phyloP scores from a whole-genome alignment of 2,797 vertebrate species.

The Etheostoma nigrum region DNA sequence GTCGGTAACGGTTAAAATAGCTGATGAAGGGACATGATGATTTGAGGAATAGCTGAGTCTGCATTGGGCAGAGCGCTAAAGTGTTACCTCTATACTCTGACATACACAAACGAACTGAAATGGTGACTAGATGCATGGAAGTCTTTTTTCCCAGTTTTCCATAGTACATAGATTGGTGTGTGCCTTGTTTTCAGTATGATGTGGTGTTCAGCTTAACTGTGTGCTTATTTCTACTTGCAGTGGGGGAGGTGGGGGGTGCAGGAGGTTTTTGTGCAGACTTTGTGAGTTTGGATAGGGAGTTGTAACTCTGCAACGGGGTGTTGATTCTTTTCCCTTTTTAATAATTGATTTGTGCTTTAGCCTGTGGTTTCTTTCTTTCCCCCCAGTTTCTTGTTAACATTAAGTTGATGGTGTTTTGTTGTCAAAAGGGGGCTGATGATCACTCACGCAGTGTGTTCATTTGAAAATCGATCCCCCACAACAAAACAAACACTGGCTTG shows the following conservation, averaged over 20 bases:
- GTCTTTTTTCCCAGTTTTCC: slow-evolving; percentile 84
- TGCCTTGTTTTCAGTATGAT: slow-evolving; percentile 96
- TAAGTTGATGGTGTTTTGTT: slow-evolving; percentile 80
- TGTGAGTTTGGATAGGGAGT: slow-evolving; percentile 84
- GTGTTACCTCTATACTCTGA: slow-evolving; percentile 97
- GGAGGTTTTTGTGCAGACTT: slow-evolving; percentile 81
- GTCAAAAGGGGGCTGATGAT: slow-evolving; percentile 72
- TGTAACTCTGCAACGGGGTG: slow-evolving; percentile 78
- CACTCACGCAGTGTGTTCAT: slow-evolving; percentile 58
- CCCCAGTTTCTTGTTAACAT: slow-evolving; percentile 76
- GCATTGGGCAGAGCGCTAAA: slow-evolving; percentile 91
- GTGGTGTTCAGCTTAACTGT: slow-evolving; percentile 99
- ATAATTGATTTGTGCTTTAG: slow-evolving; percentile 91
- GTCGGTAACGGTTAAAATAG: slow-evolving; percentile 98
- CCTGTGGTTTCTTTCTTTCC: slow-evolving; percentile 61
- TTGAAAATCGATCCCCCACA: slow-evolving; percentile 75
- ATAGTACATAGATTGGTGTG: slow-evolving; percentile 94
- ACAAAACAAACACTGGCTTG: slow-evolving; percentile 84
- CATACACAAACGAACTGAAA: slow-evolving; percentile 95
- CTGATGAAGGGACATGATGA: slow-evolving; percentile 94
- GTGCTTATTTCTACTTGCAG: slow-evolving; percentile 94
- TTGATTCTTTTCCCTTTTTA: slow-evolving; percentile 80
- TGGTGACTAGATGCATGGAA: slow-evolving; percentile 99
- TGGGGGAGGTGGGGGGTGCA: slow-evolving; percentile 72
- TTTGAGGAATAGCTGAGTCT: slow-evolving; percentile 98